Percentiles rank a stretch among this genome's conserved stretches.
These are phyloP conservation scores for Archaeoteleia sp. DNA, from an alignment of 2,888 invertebrate species.

Conservation along the genomic window DNA sequence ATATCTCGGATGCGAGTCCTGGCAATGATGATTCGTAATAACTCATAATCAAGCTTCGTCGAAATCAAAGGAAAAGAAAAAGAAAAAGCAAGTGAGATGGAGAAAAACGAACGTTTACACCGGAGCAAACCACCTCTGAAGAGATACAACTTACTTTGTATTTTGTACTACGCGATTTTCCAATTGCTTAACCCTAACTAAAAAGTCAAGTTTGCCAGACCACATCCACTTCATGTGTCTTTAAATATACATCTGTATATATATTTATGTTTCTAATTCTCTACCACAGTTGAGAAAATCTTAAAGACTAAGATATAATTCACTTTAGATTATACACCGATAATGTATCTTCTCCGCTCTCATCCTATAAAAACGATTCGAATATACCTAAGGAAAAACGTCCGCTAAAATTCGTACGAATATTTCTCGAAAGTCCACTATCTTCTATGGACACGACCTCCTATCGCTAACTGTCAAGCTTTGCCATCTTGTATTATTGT, in stretches of 20 bases:
- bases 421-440: slow-evolving; percentile 43
- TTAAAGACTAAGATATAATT: slow-evolving; percentile 57
- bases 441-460: slow-evolving; percentile 57
- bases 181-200: no score
- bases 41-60: neutral
- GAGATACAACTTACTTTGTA: no score
- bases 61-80: no score
- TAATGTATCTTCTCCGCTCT: slow-evolving; percentile 48
- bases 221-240: slow-evolving; percentile 1
- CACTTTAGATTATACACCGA: slow-evolving; percentile 61
- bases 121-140: no score
- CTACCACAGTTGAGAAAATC: slow-evolving; percentile 73
- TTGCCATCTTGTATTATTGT: slow-evolving; percentile 1
- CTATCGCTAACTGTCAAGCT: slow-evolving; percentile 43
- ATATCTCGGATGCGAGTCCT: slow-evolving; percentile 1
- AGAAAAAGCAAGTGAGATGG: no score
- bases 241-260: no score
- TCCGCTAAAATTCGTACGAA: slow-evolving; percentile 47
- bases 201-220: no score
- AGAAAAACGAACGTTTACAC: no score
- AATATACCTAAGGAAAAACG: slow-evolving; percentile 48
- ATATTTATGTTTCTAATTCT: slow-evolving; percentile 67
- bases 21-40: slow-evolving; percentile 12
- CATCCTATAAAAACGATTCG: slow-evolving; percentile 35
- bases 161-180: no score